Evolutionary conservation across 2,113 vertebrate genomes (phyloP).

Genomic region (Tapirus terrestris): DNA sequence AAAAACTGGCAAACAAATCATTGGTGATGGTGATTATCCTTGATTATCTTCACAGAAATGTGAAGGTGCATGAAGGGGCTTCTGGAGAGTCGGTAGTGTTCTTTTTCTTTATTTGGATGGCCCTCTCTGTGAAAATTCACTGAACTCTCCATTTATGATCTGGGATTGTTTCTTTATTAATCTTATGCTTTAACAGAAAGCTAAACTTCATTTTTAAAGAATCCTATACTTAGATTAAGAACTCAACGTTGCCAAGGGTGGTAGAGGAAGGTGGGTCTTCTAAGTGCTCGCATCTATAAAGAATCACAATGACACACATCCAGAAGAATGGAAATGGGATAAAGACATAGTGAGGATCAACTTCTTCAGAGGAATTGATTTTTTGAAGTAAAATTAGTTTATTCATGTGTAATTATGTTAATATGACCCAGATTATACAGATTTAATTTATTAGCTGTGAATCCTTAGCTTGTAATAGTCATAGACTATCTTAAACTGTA

Average conservation of each 20-base stretch:
- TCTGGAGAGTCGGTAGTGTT: neutral
- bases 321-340: neutral
- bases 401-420: conserved; percentile 47
- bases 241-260: neutral
- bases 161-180: neutral
- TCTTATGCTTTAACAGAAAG: neutral
- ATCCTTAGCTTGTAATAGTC: conserved; percentile 51
- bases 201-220: neutral
- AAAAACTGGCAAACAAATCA: neutral
- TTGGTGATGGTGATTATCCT: neutral
- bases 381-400: neutral
- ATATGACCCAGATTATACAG: neutral
- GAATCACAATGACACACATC: neutral
- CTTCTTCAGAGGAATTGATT: neutral
- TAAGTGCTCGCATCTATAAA: neutral
- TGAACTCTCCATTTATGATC: neutral
- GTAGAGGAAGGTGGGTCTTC: neutral
- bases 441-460: conserved; percentile 58
- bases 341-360: neutral
- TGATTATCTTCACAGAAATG: neutral
- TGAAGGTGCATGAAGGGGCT: fast-evolving
- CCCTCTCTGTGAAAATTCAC: neutral
- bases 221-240: neutral
- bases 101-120: neutral
- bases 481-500: neutral